phyloP scores from a whole-genome alignment of 2,888 invertebrate species.

The Tanytarsus gracilentus region DNA sequence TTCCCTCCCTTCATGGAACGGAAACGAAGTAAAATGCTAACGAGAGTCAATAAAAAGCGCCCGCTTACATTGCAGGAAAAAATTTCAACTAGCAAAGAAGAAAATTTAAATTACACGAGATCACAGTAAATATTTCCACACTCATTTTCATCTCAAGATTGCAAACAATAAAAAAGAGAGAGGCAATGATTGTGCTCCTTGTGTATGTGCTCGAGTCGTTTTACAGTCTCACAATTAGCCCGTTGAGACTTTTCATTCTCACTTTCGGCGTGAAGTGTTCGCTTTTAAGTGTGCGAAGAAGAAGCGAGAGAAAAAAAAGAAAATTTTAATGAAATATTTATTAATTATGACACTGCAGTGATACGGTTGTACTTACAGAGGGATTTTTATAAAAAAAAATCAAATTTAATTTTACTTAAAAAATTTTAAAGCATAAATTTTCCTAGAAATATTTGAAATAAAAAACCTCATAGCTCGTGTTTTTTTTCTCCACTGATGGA shows the following conservation, averaged over 20 bases:
- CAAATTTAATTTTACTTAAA: too few relatives aligned
- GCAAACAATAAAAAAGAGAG: constrained; percentile 13
- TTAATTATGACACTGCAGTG: too few relatives aligned
- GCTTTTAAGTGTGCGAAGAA: background rate
- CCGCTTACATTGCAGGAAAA: background rate
- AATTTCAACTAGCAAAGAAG: too few relatives aligned
- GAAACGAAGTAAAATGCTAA: constrained; percentile 10
- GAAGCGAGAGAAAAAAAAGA: background rate
- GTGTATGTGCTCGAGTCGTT: background rate
- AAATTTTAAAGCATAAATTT: too few relatives aligned
- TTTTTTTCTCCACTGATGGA: too few relatives aligned
- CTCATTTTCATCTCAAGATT: background rate
- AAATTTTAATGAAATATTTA: background rate
- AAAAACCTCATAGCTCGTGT: too few relatives aligned
- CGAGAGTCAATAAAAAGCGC: constrained; percentile 26
- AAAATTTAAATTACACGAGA: constrained; percentile 10
- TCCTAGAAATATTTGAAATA: too few relatives aligned
- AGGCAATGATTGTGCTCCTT: background rate
- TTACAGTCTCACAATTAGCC: constrained; percentile 13
- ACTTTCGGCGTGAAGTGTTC: too few relatives aligned
- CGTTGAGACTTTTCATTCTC: too few relatives aligned
- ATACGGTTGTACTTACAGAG: too few relatives aligned
- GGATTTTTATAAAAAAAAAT: too few relatives aligned
- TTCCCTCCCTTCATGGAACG: background rate
- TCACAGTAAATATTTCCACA: constrained; percentile 12